phyloP scores from a whole-genome alignment of 2,797 vertebrate species.

The Lateolabrax maculatus region DNA sequence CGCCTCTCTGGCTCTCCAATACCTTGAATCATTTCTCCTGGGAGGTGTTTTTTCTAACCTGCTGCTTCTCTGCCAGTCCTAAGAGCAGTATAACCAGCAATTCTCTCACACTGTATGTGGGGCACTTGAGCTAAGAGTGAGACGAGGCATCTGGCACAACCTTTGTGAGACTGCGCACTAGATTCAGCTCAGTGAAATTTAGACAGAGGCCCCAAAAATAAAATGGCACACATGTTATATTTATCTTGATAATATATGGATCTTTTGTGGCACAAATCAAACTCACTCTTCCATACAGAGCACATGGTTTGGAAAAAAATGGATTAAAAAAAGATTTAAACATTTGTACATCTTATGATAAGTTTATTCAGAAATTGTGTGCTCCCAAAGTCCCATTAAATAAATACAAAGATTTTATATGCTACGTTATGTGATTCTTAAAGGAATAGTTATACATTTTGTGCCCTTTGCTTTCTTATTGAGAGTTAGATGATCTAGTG shows the following conservation, averaged over 20 bases:
- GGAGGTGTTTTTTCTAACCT: conserved; percentile 78
- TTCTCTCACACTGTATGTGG: conserved; percentile 81
- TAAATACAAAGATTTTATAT: neutral
- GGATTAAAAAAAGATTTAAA: conserved; percentile 34
- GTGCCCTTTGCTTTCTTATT: conserved; percentile 13
- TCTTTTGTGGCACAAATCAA: conserved; percentile 54
- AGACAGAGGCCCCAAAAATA: conserved; percentile 65
- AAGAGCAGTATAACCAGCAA: conserved; percentile 76
- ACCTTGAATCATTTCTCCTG: conserved; percentile 83
- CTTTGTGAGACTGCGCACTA: conserved; percentile 64
- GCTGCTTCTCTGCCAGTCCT: conserved; percentile 78
- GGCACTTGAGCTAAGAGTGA: conserved; percentile 80
- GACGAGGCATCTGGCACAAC: conserved; percentile 74
- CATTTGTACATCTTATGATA: conserved; percentile 21
- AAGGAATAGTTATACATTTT: neutral
- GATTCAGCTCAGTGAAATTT: conserved; percentile 64
- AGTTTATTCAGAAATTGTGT: conserved; percentile 30
- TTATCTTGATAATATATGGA: conserved; percentile 65
- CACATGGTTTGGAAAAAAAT: conserved; percentile 11
- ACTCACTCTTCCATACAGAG: conserved; percentile 21
- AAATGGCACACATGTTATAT: conserved; percentile 74
- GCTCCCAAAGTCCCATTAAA: conserved; percentile 9
- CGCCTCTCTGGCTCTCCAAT: conserved; percentile 76
- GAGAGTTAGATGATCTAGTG: neutral
- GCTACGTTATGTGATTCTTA: neutral